phyloP scores from a whole-genome alignment of 2,113 vertebrate genomes.

The Martes martes region DNA sequence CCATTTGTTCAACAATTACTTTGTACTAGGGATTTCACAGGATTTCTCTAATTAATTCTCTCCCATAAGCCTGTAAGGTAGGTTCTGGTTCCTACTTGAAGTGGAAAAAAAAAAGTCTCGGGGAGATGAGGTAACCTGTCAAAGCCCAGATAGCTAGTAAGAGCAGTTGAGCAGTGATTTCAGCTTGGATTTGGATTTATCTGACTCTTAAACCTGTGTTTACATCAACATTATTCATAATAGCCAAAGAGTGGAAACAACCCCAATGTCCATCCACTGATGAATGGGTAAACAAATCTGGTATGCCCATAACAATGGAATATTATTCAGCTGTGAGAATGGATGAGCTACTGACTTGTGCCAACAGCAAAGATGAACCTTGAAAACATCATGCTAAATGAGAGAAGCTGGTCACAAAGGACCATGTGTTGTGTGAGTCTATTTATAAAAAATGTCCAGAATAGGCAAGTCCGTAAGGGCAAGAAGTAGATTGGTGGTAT shows the following conservation, averaged over 20 bases:
- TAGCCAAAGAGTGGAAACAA: not conserved
- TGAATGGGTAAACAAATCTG: not conserved
- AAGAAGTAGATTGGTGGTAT: not conserved
- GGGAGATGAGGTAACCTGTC: conserved; percentile 9
- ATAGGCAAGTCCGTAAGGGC: not conserved
- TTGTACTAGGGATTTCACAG: not conserved
- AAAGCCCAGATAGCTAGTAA: not conserved
- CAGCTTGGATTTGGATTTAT: conserved; percentile 24
- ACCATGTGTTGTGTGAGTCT: not conserved
- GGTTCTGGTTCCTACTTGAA: not conserved
- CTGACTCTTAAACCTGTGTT: conserved; percentile 15
- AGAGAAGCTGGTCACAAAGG: not conserved
- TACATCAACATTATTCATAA: not conserved
- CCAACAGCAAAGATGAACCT: not conserved
- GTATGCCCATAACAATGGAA: not conserved
- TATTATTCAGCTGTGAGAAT: not conserved
- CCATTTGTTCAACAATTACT: not conserved
- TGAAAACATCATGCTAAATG: not conserved
- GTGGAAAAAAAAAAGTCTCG: not conserved
- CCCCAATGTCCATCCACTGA: not conserved
- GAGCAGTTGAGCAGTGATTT: not conserved
- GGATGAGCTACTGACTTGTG: not conserved
- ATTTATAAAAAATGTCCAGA: not conserved
- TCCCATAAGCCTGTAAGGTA: not conserved
- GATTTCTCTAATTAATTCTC: conserved; percentile 4